Evolutionary conservation across 2,113 vertebrate species (phyloP), one percentile per base, ranked within the genome.

Genomic region (Casuarius casuarius): DNA sequence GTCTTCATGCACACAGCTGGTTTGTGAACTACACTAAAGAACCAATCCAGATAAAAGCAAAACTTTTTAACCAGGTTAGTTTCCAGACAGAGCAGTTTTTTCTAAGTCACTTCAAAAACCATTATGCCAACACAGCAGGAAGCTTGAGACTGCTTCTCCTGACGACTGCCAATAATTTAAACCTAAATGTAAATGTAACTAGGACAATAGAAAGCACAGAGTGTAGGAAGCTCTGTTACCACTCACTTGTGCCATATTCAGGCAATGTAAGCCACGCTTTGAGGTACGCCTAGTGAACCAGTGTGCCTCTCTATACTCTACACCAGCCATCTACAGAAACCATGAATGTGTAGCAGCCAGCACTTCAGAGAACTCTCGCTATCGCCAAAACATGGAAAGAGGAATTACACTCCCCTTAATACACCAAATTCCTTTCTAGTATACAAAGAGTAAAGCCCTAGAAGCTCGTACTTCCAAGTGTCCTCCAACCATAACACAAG

Each of bases 111-210:
- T 84, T 82, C 68, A 87, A 75, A 89, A 46, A 11, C 49, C n/a
- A 38, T 84, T 33, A 25, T 91, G 74, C 71, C 81, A 95, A 73
- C 31, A 17, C n/a, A 94, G 73, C 80, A 95, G 77, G 87, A 95
- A 91, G 74, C n/a, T 82, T 3, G 10, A 84, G 42, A 84, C 58
- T 76, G 66, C 66, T 68, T 63, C 42, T 84, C 59, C 76, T 81
- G 72, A 71, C 42, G 84, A 59, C 7, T 68, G 65, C 51, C 94
- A 95, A 40, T 48, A 84, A 42, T 8, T 29, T 12, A 56, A 81
- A 31, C 21, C 61, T 65, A 51, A 71, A 49, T 42, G 38, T 73
- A 94, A 68, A 42, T 51, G 15, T 3, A 81, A 51, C 21, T 42
- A 74, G 68, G 46, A 59, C 0, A 7, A 10, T 5, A 81, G 59